A percentile compares a stretch with the other conserved stretches of the same genome.
phyloP scores from a whole-genome alignment of 2,113 vertebrate genomes.

The Ammodytes dubius region DNA sequence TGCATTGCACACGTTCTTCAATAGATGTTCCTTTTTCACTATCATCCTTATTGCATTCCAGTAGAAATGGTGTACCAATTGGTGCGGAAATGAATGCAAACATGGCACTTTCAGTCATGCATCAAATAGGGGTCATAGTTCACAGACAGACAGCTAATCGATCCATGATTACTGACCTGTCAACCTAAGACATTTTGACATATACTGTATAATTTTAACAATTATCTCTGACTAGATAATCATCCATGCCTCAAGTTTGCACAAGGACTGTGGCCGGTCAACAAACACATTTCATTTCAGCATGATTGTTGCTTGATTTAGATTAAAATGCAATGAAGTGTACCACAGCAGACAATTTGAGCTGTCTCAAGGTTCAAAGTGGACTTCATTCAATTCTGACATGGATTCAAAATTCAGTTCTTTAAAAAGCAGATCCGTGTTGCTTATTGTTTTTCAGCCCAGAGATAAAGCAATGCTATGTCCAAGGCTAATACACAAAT shows the following conservation, averaged over 20 bases:
- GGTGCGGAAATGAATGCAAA: conserved; percentile 61
- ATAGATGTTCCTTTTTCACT: too few relatives aligned
- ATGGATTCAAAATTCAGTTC: neutral
- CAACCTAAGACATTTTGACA: conserved; percentile 16
- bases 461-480: neutral
- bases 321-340: conserved; percentile 27
- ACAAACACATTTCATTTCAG: conserved; percentile 16
- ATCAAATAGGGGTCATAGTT: conserved; percentile 43
- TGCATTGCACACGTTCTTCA: neutral
- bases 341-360: neutral
- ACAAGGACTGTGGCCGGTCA: too few relatives aligned
- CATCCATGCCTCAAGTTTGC: conserved; percentile 3
- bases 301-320: neutral
- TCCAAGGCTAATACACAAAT: neutral
- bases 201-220: conserved; percentile 3
- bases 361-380: conserved; percentile 1
- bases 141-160: conserved; percentile 51
- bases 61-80: conserved; percentile 29
- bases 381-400: neutral
- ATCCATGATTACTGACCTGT: conserved; percentile 57
- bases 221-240: conserved; percentile 47
- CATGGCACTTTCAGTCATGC: conserved; percentile 52
- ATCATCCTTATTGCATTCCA: conserved; percentile 23
- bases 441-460: neutral
- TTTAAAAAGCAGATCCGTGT: neutral